Conservation (phyloP, 1,140 invertebrate genomes). For the Mya arenaria region DNA sequence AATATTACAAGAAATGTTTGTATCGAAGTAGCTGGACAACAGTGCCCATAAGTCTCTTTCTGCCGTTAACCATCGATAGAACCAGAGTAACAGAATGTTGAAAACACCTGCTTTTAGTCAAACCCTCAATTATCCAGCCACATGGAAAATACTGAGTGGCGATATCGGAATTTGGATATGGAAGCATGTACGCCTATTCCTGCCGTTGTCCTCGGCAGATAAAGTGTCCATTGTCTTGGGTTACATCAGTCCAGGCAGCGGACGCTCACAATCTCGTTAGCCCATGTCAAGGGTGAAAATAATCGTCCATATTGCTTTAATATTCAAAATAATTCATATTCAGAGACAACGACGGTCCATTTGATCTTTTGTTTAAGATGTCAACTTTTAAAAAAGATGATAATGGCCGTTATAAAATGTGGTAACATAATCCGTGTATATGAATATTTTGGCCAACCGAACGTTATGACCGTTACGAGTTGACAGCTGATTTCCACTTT, state of each 20-base stretch:
- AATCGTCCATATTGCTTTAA: background rate
- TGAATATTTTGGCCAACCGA: background rate
- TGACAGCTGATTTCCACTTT: constrained; percentile 47
- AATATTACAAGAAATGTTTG: too few relatives aligned
- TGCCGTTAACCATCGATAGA: too few relatives aligned
- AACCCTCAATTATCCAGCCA: constrained; percentile 2
- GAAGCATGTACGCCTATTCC: constrained; percentile 28
- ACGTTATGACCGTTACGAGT: background rate
- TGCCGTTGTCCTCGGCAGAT: background rate
- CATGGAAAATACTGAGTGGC: background rate
- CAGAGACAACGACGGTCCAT: constrained; percentile 31
- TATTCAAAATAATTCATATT: constrained; percentile 41
- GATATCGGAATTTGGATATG: constrained; percentile 26
- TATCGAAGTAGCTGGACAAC: too few relatives aligned
- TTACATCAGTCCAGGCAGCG: constrained; percentile 35
- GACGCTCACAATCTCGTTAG: background rate
- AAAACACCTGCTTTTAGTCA: constrained; percentile 39
- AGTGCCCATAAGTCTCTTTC: background rate
- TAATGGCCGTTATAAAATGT: background rate
- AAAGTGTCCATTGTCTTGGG: constrained; percentile 40
- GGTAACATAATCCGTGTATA: background rate
- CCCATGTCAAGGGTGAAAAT: constrained; percentile 7
- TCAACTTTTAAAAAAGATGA: background rate
- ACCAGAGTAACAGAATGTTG: too few relatives aligned
- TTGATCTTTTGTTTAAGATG: constrained; percentile 45